phyloP scores from a whole-genome alignment of 2,888 invertebrate species.

The Germaria angustata region DNA sequence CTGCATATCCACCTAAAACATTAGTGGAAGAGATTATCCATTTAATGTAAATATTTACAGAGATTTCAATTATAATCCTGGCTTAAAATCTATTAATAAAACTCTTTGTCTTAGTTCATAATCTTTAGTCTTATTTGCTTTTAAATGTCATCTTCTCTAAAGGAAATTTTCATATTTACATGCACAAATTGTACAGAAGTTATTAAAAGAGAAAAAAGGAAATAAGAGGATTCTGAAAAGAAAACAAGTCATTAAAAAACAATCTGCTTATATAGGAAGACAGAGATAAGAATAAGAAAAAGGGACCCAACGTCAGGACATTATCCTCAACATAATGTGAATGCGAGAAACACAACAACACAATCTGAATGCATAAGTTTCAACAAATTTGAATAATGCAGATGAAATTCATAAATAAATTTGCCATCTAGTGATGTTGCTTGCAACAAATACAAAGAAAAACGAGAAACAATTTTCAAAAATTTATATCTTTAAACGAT shows the following conservation, averaged over 20 bases:
- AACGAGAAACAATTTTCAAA: background rate
- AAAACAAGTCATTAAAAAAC: conserved; percentile 27
- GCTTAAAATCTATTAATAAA: background rate
- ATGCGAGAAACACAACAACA: background rate
- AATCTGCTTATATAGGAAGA: background rate
- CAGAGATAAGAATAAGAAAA: background rate
- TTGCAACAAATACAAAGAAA: background rate
- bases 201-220: background rate
- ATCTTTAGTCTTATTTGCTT: conserved; percentile 22
- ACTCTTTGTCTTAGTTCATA: background rate
- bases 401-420: conserved; percentile 2
- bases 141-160: background rate
- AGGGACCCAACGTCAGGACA: background rate
- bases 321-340: background rate
- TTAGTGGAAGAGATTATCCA: background rate
- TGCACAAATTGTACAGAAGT: conserved; percentile 20
- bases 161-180: conserved; percentile 10
- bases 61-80: background rate
- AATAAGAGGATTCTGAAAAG: background rate
- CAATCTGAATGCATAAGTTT: background rate
- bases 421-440: conserved; percentile 14
- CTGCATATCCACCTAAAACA: too few relatives aligned
- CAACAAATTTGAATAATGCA: background rate
- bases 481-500: background rate
- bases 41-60: background rate